Evolutionary conservation across 1,140 invertebrate species (phyloP).

Genomic region (Drosophila azteca): DNA sequence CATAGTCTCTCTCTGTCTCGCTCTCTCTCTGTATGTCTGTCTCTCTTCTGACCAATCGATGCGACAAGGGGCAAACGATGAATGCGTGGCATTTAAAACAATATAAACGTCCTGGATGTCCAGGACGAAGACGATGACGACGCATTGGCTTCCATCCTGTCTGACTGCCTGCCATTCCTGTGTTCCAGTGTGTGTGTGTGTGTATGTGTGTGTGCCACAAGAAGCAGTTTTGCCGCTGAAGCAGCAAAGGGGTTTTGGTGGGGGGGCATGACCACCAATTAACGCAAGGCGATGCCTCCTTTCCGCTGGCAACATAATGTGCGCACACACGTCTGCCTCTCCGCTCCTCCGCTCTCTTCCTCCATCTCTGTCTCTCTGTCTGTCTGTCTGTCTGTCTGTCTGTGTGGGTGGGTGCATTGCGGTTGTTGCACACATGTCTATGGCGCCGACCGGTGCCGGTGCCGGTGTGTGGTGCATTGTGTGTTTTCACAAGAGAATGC

Average conservation of each 20-base stretch:
- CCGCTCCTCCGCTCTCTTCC: not conserved
- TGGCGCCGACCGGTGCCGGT: conserved; percentile 49
- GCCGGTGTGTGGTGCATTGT: conserved; percentile 59
- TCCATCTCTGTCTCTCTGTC: not conserved
- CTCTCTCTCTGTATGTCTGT: conserved; percentile 1
- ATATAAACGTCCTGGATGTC: conserved; percentile 44
- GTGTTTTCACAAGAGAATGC: conserved; percentile 80
- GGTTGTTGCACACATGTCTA: conserved; percentile 25
- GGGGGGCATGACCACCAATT: conserved; percentile 66
- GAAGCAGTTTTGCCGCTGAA: conserved; percentile 7
- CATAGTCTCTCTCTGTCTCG: not conserved
- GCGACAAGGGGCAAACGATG: conserved; percentile 50
- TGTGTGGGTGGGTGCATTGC: conserved; percentile 40
- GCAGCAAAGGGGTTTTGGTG: conserved; percentile 11
- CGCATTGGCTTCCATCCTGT: conserved; percentile 9
- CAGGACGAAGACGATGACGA: conserved; percentile 34
- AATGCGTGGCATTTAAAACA: conserved; percentile 62
- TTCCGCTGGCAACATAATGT: conserved; percentile 62
- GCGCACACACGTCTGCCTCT: conserved; percentile 31
- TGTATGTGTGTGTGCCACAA: conserved; percentile 9
- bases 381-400: not conserved
- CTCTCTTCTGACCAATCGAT: conserved; percentile 4
- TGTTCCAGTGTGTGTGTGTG: not conserved
- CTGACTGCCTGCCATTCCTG: conserved; percentile 9
- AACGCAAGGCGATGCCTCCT: conserved; percentile 67